Base-by-base conservation (phyloP, 2,797 vertebrate species). In the Alca torda region DNA sequence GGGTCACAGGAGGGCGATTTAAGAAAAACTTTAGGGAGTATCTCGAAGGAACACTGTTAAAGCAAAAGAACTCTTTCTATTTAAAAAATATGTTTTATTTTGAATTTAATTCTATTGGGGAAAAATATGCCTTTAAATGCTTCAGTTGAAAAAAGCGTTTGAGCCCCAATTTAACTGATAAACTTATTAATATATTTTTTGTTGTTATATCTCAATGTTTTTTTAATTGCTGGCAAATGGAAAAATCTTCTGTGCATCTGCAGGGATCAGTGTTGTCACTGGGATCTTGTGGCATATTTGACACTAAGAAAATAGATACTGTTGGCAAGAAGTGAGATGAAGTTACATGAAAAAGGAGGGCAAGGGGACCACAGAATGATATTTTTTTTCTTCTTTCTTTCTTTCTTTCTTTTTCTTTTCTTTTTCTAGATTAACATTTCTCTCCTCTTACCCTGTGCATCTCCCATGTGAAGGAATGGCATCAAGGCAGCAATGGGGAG, bases 211-310 rank as follows among this genome's bases (percentile, higher is more conserved):
- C 5, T 13, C 4, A 3, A 43, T 48, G 21, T 35, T 60, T 31
- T 50, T 50, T 68, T 25, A 21, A 16, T 45, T 63, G 12, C 5
- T 19, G 23, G 4, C 3, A 3, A 80, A 61, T 6, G 31, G 48
- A 81, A 68, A 57, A 59, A 28, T 45, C 39, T 68, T 23, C 46
- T 21, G 25, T 50, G 59, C 16, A 4, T 39, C 45, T 64, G 26
- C 31, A 21, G 26, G 10, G 16, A 50, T 41, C 4, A 16, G 5
- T 16, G 7, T 10, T 54, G 39, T 46, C 0, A 0, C 30, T 60
- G 56, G 35, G 14, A 51, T 17, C 10, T 30, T 2, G 3, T 56
- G 45, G 11, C 8, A 3, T 35, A 17, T 30, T 33, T 0, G 0
- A 4, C n/a, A 30, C 61, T 33, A 50, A 30, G 16, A 2, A 60